Evolutionary conservation across 1,140 invertebrate genomes (phyloP).

Genomic region (Harlomillsia oculata): DNA sequence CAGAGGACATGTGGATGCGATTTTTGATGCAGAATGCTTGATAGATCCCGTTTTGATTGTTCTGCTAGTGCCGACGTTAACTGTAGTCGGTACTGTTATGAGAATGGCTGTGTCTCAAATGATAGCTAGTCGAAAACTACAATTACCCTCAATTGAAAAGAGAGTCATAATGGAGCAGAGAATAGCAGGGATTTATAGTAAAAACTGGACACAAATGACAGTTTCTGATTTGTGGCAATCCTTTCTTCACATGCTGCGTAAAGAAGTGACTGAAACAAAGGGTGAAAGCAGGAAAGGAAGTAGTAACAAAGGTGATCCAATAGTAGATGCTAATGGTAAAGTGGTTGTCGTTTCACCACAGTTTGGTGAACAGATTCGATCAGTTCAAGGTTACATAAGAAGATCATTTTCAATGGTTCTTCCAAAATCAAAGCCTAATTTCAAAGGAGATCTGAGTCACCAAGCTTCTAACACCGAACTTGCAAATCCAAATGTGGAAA

Average conservation of each 20-base stretch:
- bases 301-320: not conserved
- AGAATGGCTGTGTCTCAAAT: slow-evolving; percentile 12
- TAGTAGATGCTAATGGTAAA: not conserved
- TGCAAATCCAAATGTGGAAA: not conserved
- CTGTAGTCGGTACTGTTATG: slow-evolving; percentile 15
- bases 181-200: slow-evolving; percentile 25
- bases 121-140: not conserved
- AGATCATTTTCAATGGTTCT: slow-evolving; percentile 9
- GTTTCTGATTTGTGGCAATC: slow-evolving; percentile 3
- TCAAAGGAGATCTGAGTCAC: no score
- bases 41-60: slow-evolving; percentile 19
- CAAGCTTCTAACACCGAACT: not conserved
- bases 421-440: not conserved
- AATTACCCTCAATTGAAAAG: not conserved
- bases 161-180: slow-evolving; percentile 16
- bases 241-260: slow-evolving; percentile 20
- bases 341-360: not conserved
- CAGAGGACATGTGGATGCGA: not conserved
- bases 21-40: slow-evolving; percentile 5
- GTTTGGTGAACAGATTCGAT: not conserved
- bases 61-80: slow-evolving; percentile 18
- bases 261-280: slow-evolving; percentile 5
- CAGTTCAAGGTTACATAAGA: slow-evolving; percentile 9
- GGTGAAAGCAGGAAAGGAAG: not conserved
- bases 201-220: slow-evolving; percentile 23